These are phyloP conservation scores for Mallotus villosus DNA, from an alignment of 2,797 vertebrate genomes.

Conservation along the genomic window DNA sequence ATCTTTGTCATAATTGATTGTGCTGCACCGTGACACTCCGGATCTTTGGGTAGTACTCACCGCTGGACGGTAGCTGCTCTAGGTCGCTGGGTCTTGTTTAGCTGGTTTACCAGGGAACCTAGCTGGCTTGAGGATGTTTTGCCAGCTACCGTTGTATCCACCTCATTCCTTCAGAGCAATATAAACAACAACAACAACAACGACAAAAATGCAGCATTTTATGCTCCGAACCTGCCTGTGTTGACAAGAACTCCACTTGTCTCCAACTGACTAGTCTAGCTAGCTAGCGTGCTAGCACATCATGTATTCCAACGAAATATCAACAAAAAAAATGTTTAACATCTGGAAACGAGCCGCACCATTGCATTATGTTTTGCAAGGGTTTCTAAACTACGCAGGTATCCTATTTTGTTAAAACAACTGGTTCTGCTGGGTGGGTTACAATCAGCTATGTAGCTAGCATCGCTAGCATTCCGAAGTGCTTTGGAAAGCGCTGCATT, in stretches of 20 bases:
- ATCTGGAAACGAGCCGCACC: too few relatives aligned
- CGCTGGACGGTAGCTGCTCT: too few relatives aligned
- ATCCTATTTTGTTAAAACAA: background rate
- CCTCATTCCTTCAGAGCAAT: background rate
- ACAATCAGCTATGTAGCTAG: slow-evolving; percentile 2
- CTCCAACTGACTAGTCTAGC: background rate
- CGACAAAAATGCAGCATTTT: slow-evolving; percentile 2
- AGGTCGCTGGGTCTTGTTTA: too few relatives aligned
- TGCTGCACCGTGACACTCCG: background rate
- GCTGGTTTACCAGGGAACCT: too few relatives aligned
- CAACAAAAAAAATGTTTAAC: background rate
- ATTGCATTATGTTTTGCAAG: too few relatives aligned
- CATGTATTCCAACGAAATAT: background rate
- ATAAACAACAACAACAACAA: slow-evolving; percentile 20
- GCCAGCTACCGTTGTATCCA: background rate
- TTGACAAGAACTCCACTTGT: slow-evolving; percentile 10
- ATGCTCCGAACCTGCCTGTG: background rate
- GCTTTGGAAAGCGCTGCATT: background rate
- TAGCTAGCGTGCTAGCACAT: slow-evolving; percentile 1
- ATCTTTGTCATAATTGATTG: background rate
- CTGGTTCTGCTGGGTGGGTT: background rate
- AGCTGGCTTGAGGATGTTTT: background rate
- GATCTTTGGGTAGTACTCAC: too few relatives aligned
- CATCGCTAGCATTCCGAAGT: background rate
- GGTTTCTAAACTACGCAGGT: background rate